Evolutionary conservation across 2,888 invertebrate genomes (phyloP).

Genomic region (Ectemnius lituratus): DNA sequence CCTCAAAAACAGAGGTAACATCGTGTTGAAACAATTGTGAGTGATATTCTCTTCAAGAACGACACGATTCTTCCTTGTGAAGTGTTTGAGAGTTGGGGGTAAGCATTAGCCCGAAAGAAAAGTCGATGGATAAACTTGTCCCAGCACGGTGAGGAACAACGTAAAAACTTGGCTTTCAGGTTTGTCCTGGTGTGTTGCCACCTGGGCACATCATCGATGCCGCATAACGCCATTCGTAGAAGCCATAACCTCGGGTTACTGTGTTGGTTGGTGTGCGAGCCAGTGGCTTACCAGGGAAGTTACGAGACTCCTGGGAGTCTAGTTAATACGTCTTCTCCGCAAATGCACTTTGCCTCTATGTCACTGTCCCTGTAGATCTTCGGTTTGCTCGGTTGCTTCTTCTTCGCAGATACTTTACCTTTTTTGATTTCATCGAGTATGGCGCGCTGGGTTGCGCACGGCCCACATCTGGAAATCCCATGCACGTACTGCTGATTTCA

Average conservation of each 20-base stretch:
- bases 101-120: no score
- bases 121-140: no score
- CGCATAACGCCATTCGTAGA: conserved; percentile 22
- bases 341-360: conserved; percentile 41
- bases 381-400: conserved; percentile 17
- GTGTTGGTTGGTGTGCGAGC: conserved; percentile 51
- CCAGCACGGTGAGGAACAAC: no score
- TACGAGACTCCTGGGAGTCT: conserved; percentile 67
- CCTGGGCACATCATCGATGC: background rate
- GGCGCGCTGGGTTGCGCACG: background rate
- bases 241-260: conserved; percentile 51
- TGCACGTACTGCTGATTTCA: conserved; percentile 75
- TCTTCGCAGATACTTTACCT: conserved; percentile 18
- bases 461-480: conserved; percentile 52
- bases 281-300: conserved; percentile 63
- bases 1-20: no score
- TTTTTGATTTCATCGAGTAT: conserved; percentile 5
- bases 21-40: no score
- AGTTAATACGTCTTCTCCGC: conserved; percentile 68
- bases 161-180: no score
- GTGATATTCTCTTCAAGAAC: no score
- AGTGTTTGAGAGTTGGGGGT: no score
- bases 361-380: conserved; percentile 41
- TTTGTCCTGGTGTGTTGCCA: no score
- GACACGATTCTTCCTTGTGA: no score